phyloP scores from a whole-genome alignment of 2,113 vertebrate species.

The Pomatorhinus ruficollis region DNA sequence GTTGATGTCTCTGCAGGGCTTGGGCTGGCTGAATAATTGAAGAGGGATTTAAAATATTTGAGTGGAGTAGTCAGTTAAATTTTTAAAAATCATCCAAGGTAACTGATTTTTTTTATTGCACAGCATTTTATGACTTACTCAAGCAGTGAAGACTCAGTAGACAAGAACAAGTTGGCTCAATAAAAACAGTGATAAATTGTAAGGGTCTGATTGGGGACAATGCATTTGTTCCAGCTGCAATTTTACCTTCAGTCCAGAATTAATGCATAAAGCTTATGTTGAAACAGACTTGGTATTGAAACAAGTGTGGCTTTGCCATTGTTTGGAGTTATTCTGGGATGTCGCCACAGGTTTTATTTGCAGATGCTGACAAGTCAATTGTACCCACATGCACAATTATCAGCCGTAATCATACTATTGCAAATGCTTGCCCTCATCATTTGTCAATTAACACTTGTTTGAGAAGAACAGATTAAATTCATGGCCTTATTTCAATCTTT shows the following conservation, averaged over 20 bases:
- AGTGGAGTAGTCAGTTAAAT: neutral
- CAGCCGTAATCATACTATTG: neutral
- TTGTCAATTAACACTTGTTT: constrained; percentile 42
- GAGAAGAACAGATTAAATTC: neutral
- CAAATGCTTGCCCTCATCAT: neutral
- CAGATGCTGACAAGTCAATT: neutral
- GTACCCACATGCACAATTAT: neutral
- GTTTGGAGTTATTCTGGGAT: neutral
- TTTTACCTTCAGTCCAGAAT: neutral
- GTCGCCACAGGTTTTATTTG: neutral
- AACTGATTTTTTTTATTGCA: neutral
- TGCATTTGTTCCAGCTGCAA: neutral
- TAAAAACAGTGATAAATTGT: neutral
- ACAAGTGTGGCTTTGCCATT: neutral
- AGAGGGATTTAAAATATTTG: neutral
- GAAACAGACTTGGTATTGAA: neutral
- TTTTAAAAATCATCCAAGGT: neutral
- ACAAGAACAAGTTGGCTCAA: neutral
- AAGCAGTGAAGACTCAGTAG: neutral
- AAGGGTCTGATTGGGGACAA: neutral
- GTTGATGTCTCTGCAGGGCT: neutral
- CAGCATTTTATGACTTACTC: neutral
- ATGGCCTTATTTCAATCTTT: neutral
- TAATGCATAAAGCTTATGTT: neutral
- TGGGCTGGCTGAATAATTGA: neutral